A percentile compares a stretch with the other conserved stretches of the same genome.
These are phyloP conservation scores for Carpatolechia fugitivella DNA, from an alignment of 2,888 invertebrate genomes.

Conservation along the genomic window DNA sequence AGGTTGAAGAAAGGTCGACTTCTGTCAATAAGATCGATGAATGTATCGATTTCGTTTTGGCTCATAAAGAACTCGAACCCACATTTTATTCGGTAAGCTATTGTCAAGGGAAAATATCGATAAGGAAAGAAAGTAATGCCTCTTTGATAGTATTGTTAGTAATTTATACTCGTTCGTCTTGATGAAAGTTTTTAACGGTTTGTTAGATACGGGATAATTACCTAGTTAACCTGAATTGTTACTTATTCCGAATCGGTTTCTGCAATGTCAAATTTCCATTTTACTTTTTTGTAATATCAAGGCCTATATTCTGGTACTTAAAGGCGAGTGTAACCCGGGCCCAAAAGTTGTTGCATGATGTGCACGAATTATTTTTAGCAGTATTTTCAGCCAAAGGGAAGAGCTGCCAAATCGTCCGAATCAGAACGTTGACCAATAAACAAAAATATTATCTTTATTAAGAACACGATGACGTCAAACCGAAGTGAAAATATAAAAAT, in stretches of 20 bases:
- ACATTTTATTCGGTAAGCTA: conserved; percentile 30
- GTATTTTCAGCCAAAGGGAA: conserved; percentile 4
- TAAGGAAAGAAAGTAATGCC: conserved; percentile 17
- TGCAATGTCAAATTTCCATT: too few species aligned
- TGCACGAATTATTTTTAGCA: conserved; percentile 2
- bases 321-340: not conserved
- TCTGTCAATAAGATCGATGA: conserved; percentile 37
- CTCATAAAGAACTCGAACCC: conserved; percentile 64
- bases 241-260: too few species aligned
- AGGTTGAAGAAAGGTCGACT: conserved; percentile 20
- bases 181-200: not conserved
- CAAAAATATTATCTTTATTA: conserved; percentile 4
- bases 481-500: not conserved
- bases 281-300: too few species aligned
- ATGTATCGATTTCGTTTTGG: conserved; percentile 52
- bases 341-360: not conserved
- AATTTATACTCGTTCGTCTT: not conserved
- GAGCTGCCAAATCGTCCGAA: conserved; percentile 1
- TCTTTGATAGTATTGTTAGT: conserved; percentile 7
- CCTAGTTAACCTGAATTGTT: too few species aligned
- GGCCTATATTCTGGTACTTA: too few species aligned
- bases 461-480: conserved; percentile 3
- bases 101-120: conserved; percentile 23
- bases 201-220: too few species aligned
- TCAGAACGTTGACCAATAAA: conserved; percentile 7